Conservation (phyloP, 2,113 vertebrate species). For the Calyptomena viridis region DNA sequence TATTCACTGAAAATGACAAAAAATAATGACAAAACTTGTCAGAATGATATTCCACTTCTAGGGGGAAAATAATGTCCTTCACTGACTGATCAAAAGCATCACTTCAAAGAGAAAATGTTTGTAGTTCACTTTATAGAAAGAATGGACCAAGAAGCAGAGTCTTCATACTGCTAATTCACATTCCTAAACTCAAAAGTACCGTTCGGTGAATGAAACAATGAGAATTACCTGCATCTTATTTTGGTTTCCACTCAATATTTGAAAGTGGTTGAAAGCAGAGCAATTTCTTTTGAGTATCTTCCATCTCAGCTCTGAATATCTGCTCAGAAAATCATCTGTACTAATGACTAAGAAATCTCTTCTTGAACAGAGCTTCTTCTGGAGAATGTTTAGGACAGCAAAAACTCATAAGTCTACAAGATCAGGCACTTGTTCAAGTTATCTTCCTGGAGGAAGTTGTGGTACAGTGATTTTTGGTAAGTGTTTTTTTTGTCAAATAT, state of each 20-base stretch:
- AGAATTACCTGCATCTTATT: not conserved
- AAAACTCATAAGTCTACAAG: not conserved
- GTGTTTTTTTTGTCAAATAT: not conserved
- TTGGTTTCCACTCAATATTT: not conserved
- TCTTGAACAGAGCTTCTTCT: not conserved
- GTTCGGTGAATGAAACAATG: not conserved
- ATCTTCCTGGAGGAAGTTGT: not conserved
- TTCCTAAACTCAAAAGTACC: not conserved
- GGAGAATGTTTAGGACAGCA: not conserved
- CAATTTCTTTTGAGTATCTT: not conserved
- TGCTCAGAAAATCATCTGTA: not conserved
- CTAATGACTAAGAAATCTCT: not conserved
- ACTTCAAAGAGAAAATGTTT: not conserved
- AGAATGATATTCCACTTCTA: not conserved
- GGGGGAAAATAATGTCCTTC: not conserved
- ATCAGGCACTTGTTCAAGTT: not conserved
- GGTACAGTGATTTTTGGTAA: not conserved
- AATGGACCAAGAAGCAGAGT: not conserved
- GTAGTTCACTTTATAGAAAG: not conserved
- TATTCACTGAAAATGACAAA: not conserved
- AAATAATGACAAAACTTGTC: not conserved
- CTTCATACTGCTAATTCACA: not conserved
- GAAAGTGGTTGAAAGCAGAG: not conserved
- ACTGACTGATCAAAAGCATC: accelerated
- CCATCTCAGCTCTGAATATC: not conserved